phyloP scores from a whole-genome alignment of 2,888 invertebrate species.

The Tenthredo amoena region DNA sequence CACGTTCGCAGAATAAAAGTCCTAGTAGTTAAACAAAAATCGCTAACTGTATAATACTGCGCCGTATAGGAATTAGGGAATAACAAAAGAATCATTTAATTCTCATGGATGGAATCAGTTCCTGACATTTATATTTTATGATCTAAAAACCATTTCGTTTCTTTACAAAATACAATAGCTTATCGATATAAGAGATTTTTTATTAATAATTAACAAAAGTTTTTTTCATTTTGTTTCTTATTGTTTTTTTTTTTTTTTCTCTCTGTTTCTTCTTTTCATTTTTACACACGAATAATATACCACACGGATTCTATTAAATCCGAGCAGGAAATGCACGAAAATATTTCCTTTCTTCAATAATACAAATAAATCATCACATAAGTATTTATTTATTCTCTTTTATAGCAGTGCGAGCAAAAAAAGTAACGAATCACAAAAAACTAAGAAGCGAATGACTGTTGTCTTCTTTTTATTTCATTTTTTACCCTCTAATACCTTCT shows the following conservation, averaged over 20 bases:
- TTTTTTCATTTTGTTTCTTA: not conserved
- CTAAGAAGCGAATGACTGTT: not conserved
- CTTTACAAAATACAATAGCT: slow-evolving; percentile 39
- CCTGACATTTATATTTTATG: slow-evolving; percentile 37
- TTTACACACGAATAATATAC: not conserved
- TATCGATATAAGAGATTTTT: slow-evolving; percentile 21
- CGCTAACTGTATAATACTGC: not conserved
- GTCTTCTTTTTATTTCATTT: not conserved
- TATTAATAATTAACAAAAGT: slow-evolving; percentile 7
- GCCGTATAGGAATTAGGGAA: not conserved
- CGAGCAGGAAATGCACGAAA: not conserved
- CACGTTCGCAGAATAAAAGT: not conserved
- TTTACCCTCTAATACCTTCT: not conserved
- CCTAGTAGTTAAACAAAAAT: not conserved
- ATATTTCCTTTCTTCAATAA: not conserved
- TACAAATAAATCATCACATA: not conserved
- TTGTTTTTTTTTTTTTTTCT: not conserved
- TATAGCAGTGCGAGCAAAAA: not conserved
- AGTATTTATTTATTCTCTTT: not conserved
- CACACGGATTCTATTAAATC: not conserved
- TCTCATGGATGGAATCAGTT: slow-evolving; percentile 41
- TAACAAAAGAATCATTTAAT: not conserved
- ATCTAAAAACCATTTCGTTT: slow-evolving; percentile 21
- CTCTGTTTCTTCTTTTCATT: not conserved
- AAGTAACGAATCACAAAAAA: not conserved